Evolutionary conservation across 2,888 invertebrate species (phyloP).

Genomic region (Mesorhabditis spiculigera): DNA sequence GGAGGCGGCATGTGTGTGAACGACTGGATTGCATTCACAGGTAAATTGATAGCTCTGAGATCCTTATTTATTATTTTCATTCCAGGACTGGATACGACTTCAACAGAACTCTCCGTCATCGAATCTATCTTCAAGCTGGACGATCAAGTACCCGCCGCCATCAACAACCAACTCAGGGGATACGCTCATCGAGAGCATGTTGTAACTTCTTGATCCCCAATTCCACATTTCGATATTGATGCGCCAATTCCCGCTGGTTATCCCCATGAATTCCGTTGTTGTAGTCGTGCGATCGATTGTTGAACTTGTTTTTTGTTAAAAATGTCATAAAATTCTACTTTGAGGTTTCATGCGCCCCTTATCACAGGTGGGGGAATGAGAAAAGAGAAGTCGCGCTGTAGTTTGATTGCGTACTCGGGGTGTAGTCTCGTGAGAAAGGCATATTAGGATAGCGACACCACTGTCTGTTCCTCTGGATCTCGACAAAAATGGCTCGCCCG

Average conservation of each 20-base stretch:
- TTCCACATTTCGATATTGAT: conserved; percentile 5
- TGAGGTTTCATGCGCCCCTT: background rate
- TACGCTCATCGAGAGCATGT: conserved; percentile 81
- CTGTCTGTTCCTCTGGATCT: background rate
- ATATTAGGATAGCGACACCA: background rate
- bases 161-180: conserved; percentile 84
- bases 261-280: background rate
- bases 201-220: conserved; percentile 27
- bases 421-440: background rate
- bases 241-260: background rate
- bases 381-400: background rate
- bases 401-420: background rate
- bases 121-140: conserved; percentile 95
- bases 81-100: conserved; percentile 95
- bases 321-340: background rate
- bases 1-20: conserved; percentile 89
- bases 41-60: conserved; percentile 13
- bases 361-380: background rate
- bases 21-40: conserved; percentile 87
- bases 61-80: background rate
- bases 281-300: conserved; percentile 3
- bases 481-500: background rate
- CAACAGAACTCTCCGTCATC: conserved; percentile 92
- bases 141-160: conserved; percentile 78
- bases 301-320: background rate